These are phyloP conservation scores for Hydropsyche betteni DNA, from an alignment of 2,888 invertebrate species.

Conservation along the genomic window DNA sequence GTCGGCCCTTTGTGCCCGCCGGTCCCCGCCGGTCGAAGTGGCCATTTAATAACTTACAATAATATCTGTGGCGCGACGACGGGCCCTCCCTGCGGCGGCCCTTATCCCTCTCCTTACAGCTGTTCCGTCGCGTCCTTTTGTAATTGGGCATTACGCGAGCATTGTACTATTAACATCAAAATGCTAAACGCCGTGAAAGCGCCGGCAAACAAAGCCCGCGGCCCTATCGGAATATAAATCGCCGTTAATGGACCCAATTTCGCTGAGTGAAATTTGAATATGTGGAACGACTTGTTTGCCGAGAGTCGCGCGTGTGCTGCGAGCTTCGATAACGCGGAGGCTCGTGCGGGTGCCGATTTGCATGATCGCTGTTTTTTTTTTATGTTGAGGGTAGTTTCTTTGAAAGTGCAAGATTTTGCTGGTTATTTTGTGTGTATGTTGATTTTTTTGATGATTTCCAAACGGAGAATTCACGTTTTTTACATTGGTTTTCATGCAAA, in stretches of 20 bases:
- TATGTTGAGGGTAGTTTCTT: too few relatives aligned
- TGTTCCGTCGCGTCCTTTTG: constrained; percentile 44
- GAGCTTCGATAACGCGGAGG: too few relatives aligned
- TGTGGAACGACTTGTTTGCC: constrained; percentile 25
- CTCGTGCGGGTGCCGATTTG: too few relatives aligned
- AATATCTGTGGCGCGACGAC: constrained; percentile 22
- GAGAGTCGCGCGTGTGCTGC: too few relatives aligned
- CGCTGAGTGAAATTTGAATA: constrained; percentile 30
- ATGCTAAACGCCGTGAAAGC: constrained; percentile 36
- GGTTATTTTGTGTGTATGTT: too few relatives aligned
- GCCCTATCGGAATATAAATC: constrained; percentile 39
- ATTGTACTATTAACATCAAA: constrained; percentile 35
- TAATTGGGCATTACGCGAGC: constrained; percentile 45
- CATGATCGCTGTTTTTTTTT: too few relatives aligned
- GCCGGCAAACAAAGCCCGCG: constrained; percentile 33
- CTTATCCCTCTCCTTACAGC: constrained; percentile 38
- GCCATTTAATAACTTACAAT: constrained; percentile 40
- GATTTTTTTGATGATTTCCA: too few relatives aligned
- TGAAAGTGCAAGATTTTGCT: too few relatives aligned
- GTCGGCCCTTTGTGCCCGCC: neutral
- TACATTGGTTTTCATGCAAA: too few relatives aligned
- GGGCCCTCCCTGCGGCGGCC: constrained; percentile 37
- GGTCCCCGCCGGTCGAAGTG: neutral
- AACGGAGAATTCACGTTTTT: too few relatives aligned
- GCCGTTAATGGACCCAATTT: constrained; percentile 32